Conservation (phyloP, 1,140 invertebrate genomes). For the Lucilia cuprina region DNA sequence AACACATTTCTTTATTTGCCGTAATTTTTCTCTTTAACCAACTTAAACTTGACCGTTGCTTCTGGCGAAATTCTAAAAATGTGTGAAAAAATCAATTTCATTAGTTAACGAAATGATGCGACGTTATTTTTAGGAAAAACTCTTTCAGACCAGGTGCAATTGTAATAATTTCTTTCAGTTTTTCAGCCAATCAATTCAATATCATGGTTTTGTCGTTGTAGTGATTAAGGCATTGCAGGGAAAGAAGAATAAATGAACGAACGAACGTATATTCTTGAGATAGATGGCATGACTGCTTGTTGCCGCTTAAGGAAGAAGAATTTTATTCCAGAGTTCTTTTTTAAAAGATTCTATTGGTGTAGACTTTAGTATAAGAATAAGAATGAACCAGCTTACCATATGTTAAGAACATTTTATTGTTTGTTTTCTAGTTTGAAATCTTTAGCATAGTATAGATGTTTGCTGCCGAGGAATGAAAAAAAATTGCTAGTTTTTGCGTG, state of each 20-base stretch:
- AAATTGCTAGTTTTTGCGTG: background rate
- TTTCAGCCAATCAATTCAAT: background rate
- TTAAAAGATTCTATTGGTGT: background rate
- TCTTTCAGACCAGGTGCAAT: background rate
- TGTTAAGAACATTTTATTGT: background rate
- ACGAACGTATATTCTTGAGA: background rate
- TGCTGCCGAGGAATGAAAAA: background rate
- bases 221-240: too few relatives aligned
- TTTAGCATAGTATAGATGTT: background rate
- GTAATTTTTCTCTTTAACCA: background rate
- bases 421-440: background rate
- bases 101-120: background rate
- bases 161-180: background rate
- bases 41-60: background rate
- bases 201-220: background rate
- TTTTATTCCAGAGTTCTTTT: background rate
- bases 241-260: background rate
- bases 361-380: background rate
- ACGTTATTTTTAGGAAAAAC: background rate
- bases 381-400: background rate
- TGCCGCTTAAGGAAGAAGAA: slow-evolving; percentile 6
- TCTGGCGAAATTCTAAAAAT: background rate
- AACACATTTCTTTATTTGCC: background rate
- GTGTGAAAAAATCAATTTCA: background rate
- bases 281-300: background rate